Conservation (phyloP, 2,888 invertebrate species). For the Napeogenes inachia region DNA sequence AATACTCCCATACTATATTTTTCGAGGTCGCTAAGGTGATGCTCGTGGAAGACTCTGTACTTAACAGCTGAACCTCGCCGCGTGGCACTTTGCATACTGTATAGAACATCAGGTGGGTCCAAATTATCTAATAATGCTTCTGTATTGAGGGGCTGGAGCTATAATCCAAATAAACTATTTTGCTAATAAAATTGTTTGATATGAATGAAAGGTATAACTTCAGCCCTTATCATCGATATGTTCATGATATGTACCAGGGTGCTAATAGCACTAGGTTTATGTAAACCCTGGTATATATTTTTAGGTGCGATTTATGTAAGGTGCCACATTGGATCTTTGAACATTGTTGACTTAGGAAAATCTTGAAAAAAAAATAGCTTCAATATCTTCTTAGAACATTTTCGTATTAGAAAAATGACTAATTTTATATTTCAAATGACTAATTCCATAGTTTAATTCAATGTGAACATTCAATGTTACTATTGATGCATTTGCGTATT, state of each 20-base stretch:
- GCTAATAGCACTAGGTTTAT: neutral
- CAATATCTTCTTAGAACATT: constrained; percentile 26
- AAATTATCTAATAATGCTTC: constrained; percentile 40
- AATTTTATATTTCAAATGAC: neutral
- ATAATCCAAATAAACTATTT: constrained; percentile 6
- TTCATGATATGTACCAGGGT: neutral
- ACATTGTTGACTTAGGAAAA: neutral
- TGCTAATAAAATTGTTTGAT: neutral
- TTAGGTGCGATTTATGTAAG: constrained; percentile 3
- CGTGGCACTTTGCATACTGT: constrained; percentile 52
- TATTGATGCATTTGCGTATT: constrained; percentile 10
- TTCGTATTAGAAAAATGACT: constrained; percentile 28
- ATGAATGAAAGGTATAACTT: constrained; percentile 5
- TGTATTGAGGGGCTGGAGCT: constrained; percentile 18
- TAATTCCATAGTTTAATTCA: neutral
- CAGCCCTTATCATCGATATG: neutral
- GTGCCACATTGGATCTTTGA: constrained; percentile 8
- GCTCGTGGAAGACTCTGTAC: constrained; percentile 63
- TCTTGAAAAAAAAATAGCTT: neutral
- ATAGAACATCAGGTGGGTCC: constrained; percentile 55
- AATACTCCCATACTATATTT: constrained; percentile 96
- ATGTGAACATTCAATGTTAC: constrained; percentile 2
- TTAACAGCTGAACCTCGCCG: constrained; percentile 54
- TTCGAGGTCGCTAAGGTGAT: constrained; percentile 93
- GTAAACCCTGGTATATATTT: neutral